A percentile compares a stretch with the other conserved stretches of the same genome.
Evolutionary conservation across 2,797 vertebrate genomes (phyloP).

Genomic region (Hydrocynus forskahlii): DNA sequence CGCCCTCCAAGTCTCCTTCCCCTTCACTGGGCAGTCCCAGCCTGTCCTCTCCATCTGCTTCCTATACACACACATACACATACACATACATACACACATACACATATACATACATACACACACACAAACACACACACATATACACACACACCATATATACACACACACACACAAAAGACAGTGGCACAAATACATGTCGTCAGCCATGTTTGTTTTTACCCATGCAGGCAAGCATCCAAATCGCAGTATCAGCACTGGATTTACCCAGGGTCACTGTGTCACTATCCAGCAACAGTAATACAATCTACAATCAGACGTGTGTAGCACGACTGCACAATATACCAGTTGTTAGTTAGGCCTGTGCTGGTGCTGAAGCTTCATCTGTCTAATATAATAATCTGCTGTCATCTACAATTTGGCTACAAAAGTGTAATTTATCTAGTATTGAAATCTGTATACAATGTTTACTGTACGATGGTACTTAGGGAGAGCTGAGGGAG

Average conservation of each 20-base stretch:
- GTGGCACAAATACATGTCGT: not conserved
- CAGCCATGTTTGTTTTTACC: not conserved
- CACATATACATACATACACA: no score
- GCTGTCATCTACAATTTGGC: no score
- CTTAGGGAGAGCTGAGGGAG: no score
- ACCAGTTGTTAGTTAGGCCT: not conserved
- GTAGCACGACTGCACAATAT: not conserved
- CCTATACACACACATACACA: conserved; percentile 73
- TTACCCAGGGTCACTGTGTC: conserved; percentile 6
- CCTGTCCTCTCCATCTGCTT: conserved; percentile 87
- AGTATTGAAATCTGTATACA: no score
- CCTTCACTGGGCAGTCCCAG: conserved; percentile 71
- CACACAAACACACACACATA: not conserved
- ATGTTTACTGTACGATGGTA: no score
- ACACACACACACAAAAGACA: not conserved
- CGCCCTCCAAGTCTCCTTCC: conserved; percentile 78
- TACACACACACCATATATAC: conserved; percentile 19
- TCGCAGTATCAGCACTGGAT: not conserved
- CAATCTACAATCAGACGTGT: not conserved
- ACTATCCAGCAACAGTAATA: not conserved
- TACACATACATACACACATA: not conserved
- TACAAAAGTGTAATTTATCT: no score
- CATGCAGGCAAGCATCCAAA: not conserved
- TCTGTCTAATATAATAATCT: no score
- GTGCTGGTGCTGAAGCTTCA: no score